Percentiles rank a stretch among this genome's conserved stretches.
Conservation (phyloP, 2,113 vertebrate genomes). For the Zosterops lateralis region DNA sequence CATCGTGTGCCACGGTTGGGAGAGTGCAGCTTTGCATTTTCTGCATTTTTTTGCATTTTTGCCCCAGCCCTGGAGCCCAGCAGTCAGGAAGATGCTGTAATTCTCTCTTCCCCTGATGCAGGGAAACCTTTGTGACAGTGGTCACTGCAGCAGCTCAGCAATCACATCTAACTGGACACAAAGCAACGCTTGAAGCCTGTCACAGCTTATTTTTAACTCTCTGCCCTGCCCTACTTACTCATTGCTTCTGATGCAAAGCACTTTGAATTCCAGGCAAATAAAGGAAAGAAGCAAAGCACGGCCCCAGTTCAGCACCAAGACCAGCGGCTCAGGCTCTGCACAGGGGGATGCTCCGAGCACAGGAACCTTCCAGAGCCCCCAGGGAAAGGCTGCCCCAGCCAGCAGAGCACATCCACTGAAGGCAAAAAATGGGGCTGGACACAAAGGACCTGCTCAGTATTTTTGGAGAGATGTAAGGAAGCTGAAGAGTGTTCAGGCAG, state of each 20-base stretch:
- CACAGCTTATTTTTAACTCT: slow-evolving; percentile 24
- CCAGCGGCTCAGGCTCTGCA: not conserved
- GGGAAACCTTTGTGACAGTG: slow-evolving; percentile 26
- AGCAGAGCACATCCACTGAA: not conserved
- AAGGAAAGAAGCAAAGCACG: not conserved
- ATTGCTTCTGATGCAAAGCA: not conserved
- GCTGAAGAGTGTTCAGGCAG: not conserved
- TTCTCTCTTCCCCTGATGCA: not conserved
- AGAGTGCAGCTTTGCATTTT: not conserved
- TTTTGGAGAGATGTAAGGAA: not conserved
- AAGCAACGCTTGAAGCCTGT: not conserved
- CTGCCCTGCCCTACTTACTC: slow-evolving; percentile 2
- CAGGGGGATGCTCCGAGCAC: not conserved
- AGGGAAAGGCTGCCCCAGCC: not conserved
- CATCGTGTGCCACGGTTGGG: not conserved
- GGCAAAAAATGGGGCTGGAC: not conserved
- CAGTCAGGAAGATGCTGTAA: not conserved
- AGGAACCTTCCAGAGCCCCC: not conserved
- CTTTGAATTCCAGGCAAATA: slow-evolving; percentile 27
- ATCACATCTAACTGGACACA: not conserved
- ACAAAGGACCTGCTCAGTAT: not conserved
- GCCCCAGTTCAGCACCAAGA: not conserved
- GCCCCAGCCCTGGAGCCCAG: not conserved
- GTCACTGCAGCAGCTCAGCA: not conserved
- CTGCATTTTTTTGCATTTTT: not conserved